Base-by-base conservation (phyloP, 2,113 vertebrate genomes). In the Calyptommatus sinebrachiatus region DNA sequence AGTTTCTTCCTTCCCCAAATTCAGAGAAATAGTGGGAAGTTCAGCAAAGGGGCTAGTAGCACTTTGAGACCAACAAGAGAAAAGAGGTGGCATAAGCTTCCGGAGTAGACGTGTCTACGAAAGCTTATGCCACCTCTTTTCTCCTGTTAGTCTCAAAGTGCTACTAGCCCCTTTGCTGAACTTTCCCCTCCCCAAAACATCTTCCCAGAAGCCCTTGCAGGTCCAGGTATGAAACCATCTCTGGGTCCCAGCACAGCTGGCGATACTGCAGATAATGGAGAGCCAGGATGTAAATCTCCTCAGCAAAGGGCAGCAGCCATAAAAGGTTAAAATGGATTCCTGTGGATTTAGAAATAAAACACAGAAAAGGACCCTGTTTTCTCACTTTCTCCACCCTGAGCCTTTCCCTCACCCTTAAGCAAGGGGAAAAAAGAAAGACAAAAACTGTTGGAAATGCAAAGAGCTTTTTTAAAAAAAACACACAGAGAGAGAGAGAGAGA, bases 261-360 rank as follows among this genome's bases (percentile, higher is more conserved):
- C 78, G 82, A 93, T 80, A 91, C 88, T 91, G 90, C 83, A 84
- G 91, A 92, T 93, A 93, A 89, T 84, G 91, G 87, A 92, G 86
- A 53, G 89, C 35, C 2, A 89, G 93, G 91, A 89, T 83, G 92
- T 93, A 90, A 94, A 92, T 93, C 90, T 84, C 90, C 89, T 93
- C 92, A 93, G 93, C 92, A 94, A 41, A 93, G 91, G 94, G 93
- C 93, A 93, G 84, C 79, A 83, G 84, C 93, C 93, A 91, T 94
- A 93, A 94, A 95, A 95, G 94, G 93, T 90, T 83, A 87, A 88
- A 92, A 88, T 79, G 89, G 93, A 91, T 94, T 93, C 93, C 92
- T 93, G 91, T 74, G 92, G 94, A 90, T 92, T 41, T 94, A 94
- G 90, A 86, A 94, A 93, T 94, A 91, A 93, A 92, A 94, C 93